These are phyloP conservation scores for Nemotelus nigrinus DNA, from an alignment of 2,888 invertebrate genomes.

Conservation along the genomic window DNA sequence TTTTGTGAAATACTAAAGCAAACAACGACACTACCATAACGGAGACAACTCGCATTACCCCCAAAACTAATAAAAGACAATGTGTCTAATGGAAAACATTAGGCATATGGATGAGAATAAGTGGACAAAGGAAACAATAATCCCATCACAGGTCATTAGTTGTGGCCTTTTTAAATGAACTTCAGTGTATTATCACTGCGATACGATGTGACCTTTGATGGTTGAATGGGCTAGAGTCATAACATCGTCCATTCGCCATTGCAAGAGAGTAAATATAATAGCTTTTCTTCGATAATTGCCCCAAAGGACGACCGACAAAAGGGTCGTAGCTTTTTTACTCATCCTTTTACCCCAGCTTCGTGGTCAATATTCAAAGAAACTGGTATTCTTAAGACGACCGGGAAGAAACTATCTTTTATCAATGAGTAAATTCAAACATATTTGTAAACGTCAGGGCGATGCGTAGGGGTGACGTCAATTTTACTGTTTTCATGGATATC, in stretches of 20 bases:
- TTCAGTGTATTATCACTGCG: conserved; percentile 25
- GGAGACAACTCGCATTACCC: conserved; percentile 15
- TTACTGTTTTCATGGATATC: too few relatives aligned
- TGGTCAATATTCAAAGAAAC: conserved; percentile 13
- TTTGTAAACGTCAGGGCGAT: neutral
- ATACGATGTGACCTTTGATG: conserved; percentile 6
- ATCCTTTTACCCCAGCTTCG: neutral
- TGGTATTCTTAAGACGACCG: neutral
- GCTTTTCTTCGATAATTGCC: neutral
- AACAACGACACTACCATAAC: neutral
- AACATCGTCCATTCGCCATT: conserved; percentile 15
- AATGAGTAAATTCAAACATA: neutral
- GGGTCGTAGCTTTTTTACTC: conserved; percentile 21
- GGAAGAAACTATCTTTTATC: neutral
- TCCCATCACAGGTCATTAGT: conserved; percentile 45
- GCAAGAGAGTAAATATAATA: conserved; percentile 6
- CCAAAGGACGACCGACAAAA: neutral
- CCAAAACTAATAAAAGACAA: conserved; percentile 11
- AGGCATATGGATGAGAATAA: conserved; percentile 19
- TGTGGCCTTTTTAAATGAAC: conserved; percentile 42
- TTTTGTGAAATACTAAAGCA: neutral
- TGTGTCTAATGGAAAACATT: conserved; percentile 43
- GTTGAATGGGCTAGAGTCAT: conserved; percentile 3
- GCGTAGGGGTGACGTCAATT: neutral
- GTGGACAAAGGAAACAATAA: conserved; percentile 40